Percentiles rank a stretch among this genome's conserved stretches.
Conservation (phyloP, 2,888 invertebrate genomes). For the Muschampia plurimacula region DNA sequence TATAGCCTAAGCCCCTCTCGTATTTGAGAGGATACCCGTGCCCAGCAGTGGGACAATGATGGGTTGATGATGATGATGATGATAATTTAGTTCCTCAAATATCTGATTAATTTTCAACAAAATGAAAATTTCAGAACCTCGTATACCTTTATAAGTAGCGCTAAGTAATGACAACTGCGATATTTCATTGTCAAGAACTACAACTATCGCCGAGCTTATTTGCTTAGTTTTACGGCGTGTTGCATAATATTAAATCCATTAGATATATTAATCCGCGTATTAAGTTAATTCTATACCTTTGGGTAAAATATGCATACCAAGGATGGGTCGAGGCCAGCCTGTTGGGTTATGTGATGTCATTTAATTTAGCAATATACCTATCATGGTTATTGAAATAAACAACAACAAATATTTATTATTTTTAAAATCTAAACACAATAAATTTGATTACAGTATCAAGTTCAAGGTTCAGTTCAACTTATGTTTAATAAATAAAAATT, state of each 20-base stretch:
- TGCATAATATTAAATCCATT: slow-evolving; percentile 11
- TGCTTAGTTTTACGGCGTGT: not conserved
- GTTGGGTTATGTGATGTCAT: slow-evolving; percentile 18
- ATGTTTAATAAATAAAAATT: too few relatives aligned
- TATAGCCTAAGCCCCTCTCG: too few relatives aligned
- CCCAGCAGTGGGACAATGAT: too few relatives aligned
- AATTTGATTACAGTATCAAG: not conserved
- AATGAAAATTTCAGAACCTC: too few relatives aligned
- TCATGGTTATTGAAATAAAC: slow-evolving; percentile 5
- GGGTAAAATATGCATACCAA: slow-evolving; percentile 18
- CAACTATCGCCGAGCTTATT: not conserved
- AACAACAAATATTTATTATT: not conserved
- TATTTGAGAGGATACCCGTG: too few relatives aligned
- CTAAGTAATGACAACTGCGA: not conserved
- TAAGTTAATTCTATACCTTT: slow-evolving; percentile 24
- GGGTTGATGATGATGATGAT: too few relatives aligned
- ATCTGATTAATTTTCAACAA: too few relatives aligned
- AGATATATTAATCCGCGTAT: not conserved
- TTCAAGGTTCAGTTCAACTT: not conserved
- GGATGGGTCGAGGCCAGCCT: slow-evolving; percentile 28
- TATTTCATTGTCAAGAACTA: not conserved
- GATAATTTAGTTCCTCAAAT: too few relatives aligned
- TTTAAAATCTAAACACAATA: not conserved
- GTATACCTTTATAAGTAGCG: too few relatives aligned
- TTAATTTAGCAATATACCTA: slow-evolving; percentile 7